Evolutionary conservation across 1,140 invertebrate species (phyloP), one percentile per base, ranked within the genome.

Genomic region (Trachymyrmex septentrionalis): DNA sequence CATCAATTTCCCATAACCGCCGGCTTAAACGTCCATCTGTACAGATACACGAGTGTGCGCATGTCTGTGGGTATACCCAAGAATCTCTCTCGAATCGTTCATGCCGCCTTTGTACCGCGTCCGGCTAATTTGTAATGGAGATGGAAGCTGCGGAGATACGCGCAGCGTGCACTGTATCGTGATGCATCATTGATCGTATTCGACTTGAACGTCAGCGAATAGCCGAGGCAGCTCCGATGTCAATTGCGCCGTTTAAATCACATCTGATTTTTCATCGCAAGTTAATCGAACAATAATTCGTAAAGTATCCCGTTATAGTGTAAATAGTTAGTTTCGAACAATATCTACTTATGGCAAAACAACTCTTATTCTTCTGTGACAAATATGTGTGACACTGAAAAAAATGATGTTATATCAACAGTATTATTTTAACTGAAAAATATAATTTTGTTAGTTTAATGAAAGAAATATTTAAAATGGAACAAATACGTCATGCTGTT

Each of bases 1-100:
- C 87, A 89, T 89, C 88, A 81, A 88, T 89, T 55, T 44, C 14
- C 81, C 48, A 59, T 88, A 75, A 66, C 3, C 63, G 27, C 71
- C 48, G 24, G 63, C 53, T 61, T 78, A 77, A 78, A 73, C 57
- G 87, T 82, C 57, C 78, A 64, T 80, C 78, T 69, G 67, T 61
- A 61, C 16, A 21, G n/a, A 81, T 61, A 78, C 44, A 9, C 21
- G 12, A 27, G 34, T 10, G 38, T 3, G n/a, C 10, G 1, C 19
- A 21, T 50, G 12, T 21, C 14, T 4, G 61, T 14, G 27, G 10
- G 59, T 72, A 38, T 53, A 27, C 6, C 5, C 6, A 30, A n/a
- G 48, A 48, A 69, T 72, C 59, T 30, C 7, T 78, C 55, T 86
- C 55, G 34, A 76, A 78, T 76, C 10, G 55, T 12, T 34, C 50